Evolutionary conservation across 2,113 vertebrate species (phyloP).

Genomic region (Brienomyrus brachyistius): DNA sequence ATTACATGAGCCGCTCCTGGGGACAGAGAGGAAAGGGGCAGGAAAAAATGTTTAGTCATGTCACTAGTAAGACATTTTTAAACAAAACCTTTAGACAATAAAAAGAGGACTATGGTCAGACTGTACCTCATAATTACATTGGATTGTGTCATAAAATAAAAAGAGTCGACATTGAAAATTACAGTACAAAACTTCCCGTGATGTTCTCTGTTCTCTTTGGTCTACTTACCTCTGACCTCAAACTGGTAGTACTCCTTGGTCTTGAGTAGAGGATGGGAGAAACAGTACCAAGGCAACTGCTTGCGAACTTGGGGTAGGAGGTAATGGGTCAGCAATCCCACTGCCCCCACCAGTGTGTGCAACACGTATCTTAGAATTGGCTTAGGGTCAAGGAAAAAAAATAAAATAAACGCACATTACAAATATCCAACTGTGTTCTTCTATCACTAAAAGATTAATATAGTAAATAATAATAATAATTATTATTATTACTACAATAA

Average conservation of each 20-base stretch:
- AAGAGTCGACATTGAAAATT: neutral
- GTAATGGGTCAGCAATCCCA: conserved; percentile 89
- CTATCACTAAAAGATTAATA: neutral
- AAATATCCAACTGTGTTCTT: neutral
- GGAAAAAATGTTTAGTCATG: neutral
- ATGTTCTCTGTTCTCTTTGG: neutral
- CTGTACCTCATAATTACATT: neutral
- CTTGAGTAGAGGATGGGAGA: conserved; percentile 93
- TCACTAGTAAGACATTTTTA: neutral
- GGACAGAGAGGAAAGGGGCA: neutral
- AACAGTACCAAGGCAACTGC: conserved; percentile 95
- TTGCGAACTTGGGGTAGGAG: conserved; percentile 92
- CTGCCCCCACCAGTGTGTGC: conserved; percentile 77
- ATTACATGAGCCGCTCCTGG: conserved; percentile 91
- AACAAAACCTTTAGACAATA: neutral
- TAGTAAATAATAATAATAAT: neutral
- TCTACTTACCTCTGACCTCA: conserved; percentile 85
- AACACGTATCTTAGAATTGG: conserved; percentile 91
- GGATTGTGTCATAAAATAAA: neutral
- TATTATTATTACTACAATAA: too few species aligned
- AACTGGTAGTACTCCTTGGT: conserved; percentile 93
- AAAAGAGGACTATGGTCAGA: neutral
- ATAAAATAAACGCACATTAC: neutral
- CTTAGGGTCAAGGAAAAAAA: conserved; percentile 43
- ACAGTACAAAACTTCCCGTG: neutral